Evolutionary conservation across 2,888 invertebrate species (phyloP), one percentile per base, ranked within the genome.

Genomic region (Pandemis cinnamomeana): DNA sequence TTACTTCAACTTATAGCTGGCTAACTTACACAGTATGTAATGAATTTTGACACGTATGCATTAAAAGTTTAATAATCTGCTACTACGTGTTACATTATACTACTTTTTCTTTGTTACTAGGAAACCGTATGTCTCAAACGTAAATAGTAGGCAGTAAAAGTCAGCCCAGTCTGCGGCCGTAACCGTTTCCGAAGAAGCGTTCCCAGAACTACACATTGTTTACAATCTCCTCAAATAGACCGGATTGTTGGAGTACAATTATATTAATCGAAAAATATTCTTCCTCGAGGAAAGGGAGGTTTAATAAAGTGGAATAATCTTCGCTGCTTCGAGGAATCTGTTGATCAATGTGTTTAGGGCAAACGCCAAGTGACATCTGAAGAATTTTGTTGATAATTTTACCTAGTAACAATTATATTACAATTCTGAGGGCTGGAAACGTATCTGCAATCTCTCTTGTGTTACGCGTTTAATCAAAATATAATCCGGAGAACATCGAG

Each of bases 91-190:
- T 11, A 27, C 58, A 27, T 36, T 36, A 10, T 27, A 11, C 27
- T 11, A 20, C 27, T 36, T 58, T 27, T 58, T 58, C 58, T 11
- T 27, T 11, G 58, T 58, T 58, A 58, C 58, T 58, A 58, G 27
- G 36, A 53, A 53, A 11, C 73, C 66, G 71, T 71, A 66, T 71
- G 76, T 73, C 60, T 36, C 67, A n/a, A 41, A 20, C 55, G 67
- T 71, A 72, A 76, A 74, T 63, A 71, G 69, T 44, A 48, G 69
- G 20, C 71, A 71, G 55, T 76, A 71, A 76, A 76, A 76, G 70
- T 67, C 69, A 41, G 64, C 15, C 27, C 62, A 44, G 63, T 20
- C 11, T 58, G 48, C 60, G 11, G 68, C 74, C n/a, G 68, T 69
- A 71, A 71, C 74, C 20, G 44, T 69, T 44, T 48, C 55, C 64